Evolutionary conservation across 2,888 invertebrate species (phyloP).

Genomic region (Hypena proboscidalis): DNA sequence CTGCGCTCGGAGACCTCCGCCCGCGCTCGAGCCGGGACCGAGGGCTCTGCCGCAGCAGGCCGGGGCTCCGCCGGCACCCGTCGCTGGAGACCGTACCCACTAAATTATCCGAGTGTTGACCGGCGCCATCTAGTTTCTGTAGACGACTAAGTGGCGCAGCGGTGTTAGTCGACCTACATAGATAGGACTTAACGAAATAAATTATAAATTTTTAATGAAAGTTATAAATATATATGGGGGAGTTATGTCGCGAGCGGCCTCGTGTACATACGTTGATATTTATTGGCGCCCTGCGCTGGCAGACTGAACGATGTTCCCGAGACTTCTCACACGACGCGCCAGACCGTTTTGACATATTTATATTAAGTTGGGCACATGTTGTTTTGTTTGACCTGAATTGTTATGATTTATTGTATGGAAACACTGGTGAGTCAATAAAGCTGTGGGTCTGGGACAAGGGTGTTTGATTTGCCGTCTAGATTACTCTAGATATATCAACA

Average conservation of each 20-base stretch:
- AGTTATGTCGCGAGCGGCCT: slow-evolving; percentile 72
- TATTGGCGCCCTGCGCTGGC: slow-evolving; percentile 77
- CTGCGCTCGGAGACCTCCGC: slow-evolving; percentile 16
- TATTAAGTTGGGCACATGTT: slow-evolving; percentile 83
- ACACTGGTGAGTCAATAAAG: slow-evolving; percentile 86
- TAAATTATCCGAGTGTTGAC: slow-evolving; percentile 35
- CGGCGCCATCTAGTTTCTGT: slow-evolving; percentile 41
- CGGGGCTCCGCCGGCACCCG: slow-evolving; percentile 27
- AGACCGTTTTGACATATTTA: slow-evolving; percentile 78
- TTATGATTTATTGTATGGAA: slow-evolving; percentile 85
- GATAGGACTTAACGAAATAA: slow-evolving; percentile 84
- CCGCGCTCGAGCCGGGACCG: slow-evolving; percentile 11
- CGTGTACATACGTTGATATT: slow-evolving; percentile 83
- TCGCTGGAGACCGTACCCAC: slow-evolving; percentile 33
- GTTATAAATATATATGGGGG: slow-evolving; percentile 71
- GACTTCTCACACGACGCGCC: slow-evolving; percentile 68
- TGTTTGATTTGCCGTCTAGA: slow-evolving; percentile 78
- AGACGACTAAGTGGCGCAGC: slow-evolving; percentile 42
- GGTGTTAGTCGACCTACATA: slow-evolving; percentile 73
- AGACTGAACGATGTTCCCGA: slow-evolving; percentile 66
- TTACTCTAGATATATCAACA: slow-evolving; percentile 43
- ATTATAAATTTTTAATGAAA: slow-evolving; percentile 80
- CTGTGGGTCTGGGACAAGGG: slow-evolving; percentile 83
- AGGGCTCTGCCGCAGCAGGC: slow-evolving; percentile 5
- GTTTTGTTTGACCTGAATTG: slow-evolving; percentile 84